Conservation (phyloP, 1,140 invertebrate species). For the Epicauta chinensis region DNA sequence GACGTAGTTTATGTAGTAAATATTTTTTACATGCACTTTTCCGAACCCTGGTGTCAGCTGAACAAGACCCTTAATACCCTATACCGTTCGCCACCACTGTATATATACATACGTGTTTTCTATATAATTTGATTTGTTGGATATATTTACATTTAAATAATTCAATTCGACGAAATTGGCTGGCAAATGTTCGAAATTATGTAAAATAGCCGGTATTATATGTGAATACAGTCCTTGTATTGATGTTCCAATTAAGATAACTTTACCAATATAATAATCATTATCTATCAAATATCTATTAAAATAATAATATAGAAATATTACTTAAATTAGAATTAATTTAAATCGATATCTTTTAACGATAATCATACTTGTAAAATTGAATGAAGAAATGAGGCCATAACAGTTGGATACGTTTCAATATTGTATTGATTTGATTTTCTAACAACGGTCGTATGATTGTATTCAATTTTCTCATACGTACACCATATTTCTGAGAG, state of each 20-base stretch:
- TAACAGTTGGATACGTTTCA: conserved; percentile 27
- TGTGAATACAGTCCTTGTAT: conserved; percentile 46
- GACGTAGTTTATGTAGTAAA: too few species aligned
- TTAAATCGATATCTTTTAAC: background rate
- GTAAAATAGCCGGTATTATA: conserved; percentile 72
- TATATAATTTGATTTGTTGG: background rate
- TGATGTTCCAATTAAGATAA: conserved; percentile 54
- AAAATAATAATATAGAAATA: too few species aligned
- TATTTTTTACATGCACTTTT: too few species aligned
- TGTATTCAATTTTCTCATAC: conserved; percentile 26
- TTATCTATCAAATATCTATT: conserved; percentile 40
- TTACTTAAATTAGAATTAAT: conserved; percentile 5
- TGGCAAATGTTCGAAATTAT: conserved; percentile 72
- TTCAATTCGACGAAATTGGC: conserved; percentile 49
- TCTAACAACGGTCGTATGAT: conserved; percentile 33
- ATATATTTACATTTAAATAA: conserved; percentile 20
- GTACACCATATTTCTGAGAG: conserved; percentile 24
- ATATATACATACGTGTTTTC: too few species aligned
- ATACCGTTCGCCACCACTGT: too few species aligned
- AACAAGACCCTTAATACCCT: too few species aligned
- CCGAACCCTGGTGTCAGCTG: too few species aligned
- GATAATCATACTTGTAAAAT: background rate
- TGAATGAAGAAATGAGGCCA: conserved; percentile 35
- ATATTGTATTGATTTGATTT: conserved; percentile 31
- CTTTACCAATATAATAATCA: conserved; percentile 49